phyloP scores from a whole-genome alignment of 2,888 invertebrate genomes.

The Sisyra terminalis region DNA sequence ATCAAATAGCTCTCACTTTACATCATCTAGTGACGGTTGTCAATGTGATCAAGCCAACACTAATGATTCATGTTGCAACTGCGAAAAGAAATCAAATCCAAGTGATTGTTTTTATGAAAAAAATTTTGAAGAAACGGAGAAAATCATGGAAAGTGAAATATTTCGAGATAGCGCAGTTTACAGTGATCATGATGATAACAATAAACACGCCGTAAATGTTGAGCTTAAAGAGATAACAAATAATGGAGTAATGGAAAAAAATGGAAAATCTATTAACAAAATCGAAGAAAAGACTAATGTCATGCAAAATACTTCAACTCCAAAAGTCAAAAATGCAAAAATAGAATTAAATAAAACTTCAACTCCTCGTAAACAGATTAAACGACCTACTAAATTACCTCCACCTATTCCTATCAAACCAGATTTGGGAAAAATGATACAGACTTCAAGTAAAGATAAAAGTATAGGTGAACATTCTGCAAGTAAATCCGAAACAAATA shows the following conservation, averaged over 20 bases:
- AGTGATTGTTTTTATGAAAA: conserved; percentile 62
- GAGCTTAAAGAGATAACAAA: conserved; percentile 21
- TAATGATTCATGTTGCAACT: conserved; percentile 10
- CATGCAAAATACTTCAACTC: neutral
- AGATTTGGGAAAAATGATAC: conserved; percentile 14
- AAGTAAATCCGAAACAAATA: neutral
- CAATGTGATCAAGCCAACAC: conserved; percentile 13
- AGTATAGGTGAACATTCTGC: neutral
- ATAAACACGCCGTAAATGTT: conserved; percentile 7
- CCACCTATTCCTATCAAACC: conserved; percentile 52
- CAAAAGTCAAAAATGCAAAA: conserved; percentile 14
- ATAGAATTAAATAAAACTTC: conserved; percentile 18
- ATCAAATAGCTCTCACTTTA: conserved; percentile 7
- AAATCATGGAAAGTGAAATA: conserved; percentile 42
- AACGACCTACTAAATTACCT: conserved; percentile 32
- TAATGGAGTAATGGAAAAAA: conserved; percentile 6
- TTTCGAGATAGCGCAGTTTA: conserved; percentile 74
- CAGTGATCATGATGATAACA: conserved; percentile 50
- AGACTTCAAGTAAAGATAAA: conserved; percentile 2
- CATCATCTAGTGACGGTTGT: conserved; percentile 15
- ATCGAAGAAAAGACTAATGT: neutral
- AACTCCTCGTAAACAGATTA: conserved; percentile 12
- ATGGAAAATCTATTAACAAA: conserved; percentile 1
- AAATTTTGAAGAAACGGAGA: conserved; percentile 58
- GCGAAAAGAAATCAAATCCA: conserved; percentile 21